Percentiles rank a stretch among this genome's conserved stretches.
Evolutionary conservation across 2,888 invertebrate genomes (phyloP).

Genomic region (Megalurothrips usitatus): DNA sequence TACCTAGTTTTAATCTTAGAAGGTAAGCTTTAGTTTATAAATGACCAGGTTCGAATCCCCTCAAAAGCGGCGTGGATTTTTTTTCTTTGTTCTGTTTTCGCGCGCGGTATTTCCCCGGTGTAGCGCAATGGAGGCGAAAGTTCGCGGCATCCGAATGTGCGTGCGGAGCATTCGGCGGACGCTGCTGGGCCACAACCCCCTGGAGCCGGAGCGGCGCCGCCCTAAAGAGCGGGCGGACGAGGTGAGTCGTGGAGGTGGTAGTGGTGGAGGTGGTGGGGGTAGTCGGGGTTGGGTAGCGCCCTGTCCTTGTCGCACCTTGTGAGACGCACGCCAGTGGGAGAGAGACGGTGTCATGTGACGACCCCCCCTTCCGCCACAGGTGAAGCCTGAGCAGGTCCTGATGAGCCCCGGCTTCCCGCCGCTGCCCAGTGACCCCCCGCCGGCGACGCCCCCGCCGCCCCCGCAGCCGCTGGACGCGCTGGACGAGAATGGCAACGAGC

Average conservation of each 20-base stretch:
- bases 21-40: too few species aligned
- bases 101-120: not conserved
- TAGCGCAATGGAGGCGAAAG: not conserved
- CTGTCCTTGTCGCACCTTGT: too few species aligned
- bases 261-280: too few species aligned
- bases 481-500: not conserved
- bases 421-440: not conserved
- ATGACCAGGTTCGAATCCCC: not conserved
- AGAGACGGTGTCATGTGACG: too few species aligned
- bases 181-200: not conserved
- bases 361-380: too few species aligned
- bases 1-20: too few species aligned
- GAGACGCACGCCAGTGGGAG: too few species aligned
- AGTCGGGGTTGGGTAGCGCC: too few species aligned
- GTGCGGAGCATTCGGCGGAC: not conserved
- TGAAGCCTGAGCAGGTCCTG: too few species aligned
- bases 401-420: not conserved
- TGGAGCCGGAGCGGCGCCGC: not conserved
- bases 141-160: not conserved
- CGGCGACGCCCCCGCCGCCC: not conserved
- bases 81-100: too few species aligned
- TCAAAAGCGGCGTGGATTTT: not conserved
- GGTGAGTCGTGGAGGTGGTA: too few species aligned
- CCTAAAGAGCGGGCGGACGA: too few species aligned
- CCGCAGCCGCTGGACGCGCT: not conserved